Base-by-base conservation (phyloP, 2,113 vertebrate species). In the Ictalurus punctatus region DNA sequence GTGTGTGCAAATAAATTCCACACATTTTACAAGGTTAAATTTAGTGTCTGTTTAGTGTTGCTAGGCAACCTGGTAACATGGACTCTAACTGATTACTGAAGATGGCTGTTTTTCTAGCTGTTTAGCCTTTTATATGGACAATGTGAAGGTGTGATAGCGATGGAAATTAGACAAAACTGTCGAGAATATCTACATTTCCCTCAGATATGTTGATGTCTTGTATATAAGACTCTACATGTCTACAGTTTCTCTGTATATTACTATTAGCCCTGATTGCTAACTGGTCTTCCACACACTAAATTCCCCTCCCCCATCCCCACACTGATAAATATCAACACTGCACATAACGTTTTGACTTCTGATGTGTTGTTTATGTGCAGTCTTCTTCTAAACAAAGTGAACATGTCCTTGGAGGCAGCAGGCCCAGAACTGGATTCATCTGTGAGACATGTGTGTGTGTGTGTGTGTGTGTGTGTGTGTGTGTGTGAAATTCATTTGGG, bases 391-490 rank as follows among this genome's bases (percentile, higher is more conserved):
- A 74, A 27, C 73, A 73, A 73, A 37, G 17, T 37, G 71, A 76
- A 25, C 71, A 74, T 76, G 73, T 40, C 34, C 71, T 76, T 8
- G 17, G 71, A 74, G 34, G 65, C 65, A 30, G 27, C 65, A n/a
- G 65, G 27, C 65, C 65, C n/a, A 30, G 65, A 63, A 30, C 27
- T 69, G 30, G 67, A 34, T 30, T 71, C 67, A 71, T 40, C 17
- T 74, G 67, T 71, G 71, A 69, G 34, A 21, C 19, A 8, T 40
- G 34, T 34, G n/a, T 71, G 69, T 71, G 19, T 76, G 37, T 76
- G 37, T 76, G 73, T 76, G 73, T 71, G 19, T 76, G 37, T 76
- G 37, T 74, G 73, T 76, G 73, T 71, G 21, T 48, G 40, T 76
- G 40, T 76, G 74, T 76, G 74, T 5, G 37, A 10, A 27, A 6